Evolutionary conservation across 2,888 invertebrate genomes (phyloP), one percentile per base, ranked within the genome.

Genomic region (Lepidocyrtinus sp.): DNA sequence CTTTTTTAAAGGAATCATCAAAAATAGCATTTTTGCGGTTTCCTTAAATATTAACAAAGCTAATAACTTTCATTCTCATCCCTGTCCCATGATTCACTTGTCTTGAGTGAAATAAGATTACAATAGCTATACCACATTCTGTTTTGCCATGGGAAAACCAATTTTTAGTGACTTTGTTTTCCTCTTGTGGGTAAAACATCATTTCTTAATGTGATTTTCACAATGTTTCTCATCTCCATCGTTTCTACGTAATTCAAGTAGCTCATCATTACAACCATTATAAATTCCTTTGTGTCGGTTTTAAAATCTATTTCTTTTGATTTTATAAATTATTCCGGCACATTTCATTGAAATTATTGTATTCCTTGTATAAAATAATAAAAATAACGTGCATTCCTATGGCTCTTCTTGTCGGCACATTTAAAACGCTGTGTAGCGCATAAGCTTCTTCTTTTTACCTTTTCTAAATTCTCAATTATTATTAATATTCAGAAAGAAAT

Each of bases 111-210:
- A n/a, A n/a, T n/a, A n/a, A n/a, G n/a, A n/a, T n/a, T 12, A 36
- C 36, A 36, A 12, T 5, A 36, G 36, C 64, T 62, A 62, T 62
- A 45, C 55, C 26, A 19, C 26, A 70, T 26, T 59, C 27, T 17
- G 19, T 45, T 59, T 74, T 59, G 21, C 67, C n/a, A 74, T 69
- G 75, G 69, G 75, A 75, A 74, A 61, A 69, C 63, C 50, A n/a
- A 77, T 69, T 77, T 76, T 77, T 77, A n/a, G 76, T 71, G 71
- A 77, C 76, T 71, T 77, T 27, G 27, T 75, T 68, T 22, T 75
- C 55, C n/a, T 25, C 12, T 25, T 70, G 21, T 19, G 21, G 59
- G 9, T 17, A 19, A 36, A n/a, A n/a, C n/a, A n/a, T n/a, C n/a
- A n/a, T n/a, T n/a, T n/a, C n/a, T n/a, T n/a, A n/a, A n/a, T n/a